These are phyloP conservation scores for Desmodus rotundus DNA, from an alignment of 2,113 vertebrate genomes.

Conservation along the genomic window DNA sequence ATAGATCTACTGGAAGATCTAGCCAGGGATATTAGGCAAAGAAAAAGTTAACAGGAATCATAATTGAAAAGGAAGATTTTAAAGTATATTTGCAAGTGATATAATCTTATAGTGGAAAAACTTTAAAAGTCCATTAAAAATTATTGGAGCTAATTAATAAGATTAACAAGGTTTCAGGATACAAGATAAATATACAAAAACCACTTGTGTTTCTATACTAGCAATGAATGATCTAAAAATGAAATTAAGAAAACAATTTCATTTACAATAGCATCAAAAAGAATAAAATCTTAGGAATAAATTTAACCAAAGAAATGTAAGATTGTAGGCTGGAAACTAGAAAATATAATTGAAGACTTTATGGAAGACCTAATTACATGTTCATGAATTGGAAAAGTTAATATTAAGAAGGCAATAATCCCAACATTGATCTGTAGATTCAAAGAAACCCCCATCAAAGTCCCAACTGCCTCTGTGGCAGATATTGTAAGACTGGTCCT, in stretches of 20 bases:
- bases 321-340: background rate
- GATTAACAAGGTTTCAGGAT: background rate
- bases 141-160: background rate
- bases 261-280: background rate
- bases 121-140: background rate
- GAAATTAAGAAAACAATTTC: slow-evolving; percentile 12
- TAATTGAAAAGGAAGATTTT: background rate
- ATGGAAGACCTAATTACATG: background rate
- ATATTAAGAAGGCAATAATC: background rate
- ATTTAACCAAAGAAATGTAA: background rate
- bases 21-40: background rate
- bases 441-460: slow-evolving; percentile 9
- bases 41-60: background rate
- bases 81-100: background rate
- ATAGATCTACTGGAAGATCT: background rate
- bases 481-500: background rate
- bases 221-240: background rate
- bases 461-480: background rate
- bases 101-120: background rate
- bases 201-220: background rate
- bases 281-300: background rate
- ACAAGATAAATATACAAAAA: background rate
- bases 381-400: background rate
- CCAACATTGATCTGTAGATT: background rate
- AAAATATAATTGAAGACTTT: background rate